Base-by-base conservation (phyloP, 2,888 invertebrate species). In the Athalia rosae region DNA sequence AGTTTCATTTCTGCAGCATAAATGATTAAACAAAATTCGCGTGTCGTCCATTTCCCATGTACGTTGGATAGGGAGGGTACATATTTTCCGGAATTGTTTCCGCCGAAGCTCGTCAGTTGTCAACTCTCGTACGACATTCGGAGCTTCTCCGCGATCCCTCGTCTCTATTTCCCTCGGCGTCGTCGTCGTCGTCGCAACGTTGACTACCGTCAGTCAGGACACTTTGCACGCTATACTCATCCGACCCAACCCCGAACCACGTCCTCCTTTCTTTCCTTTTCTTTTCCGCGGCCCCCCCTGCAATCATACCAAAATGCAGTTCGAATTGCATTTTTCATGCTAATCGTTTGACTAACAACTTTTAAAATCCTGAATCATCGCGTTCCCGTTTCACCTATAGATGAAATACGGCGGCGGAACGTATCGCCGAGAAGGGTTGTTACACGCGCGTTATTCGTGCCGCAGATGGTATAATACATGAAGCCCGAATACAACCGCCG, bases 271-370 rank as follows among this genome's bases (percentile, higher is more conserved):
- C 28, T 28, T 28, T 28, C 28, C 28, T 28, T 28, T 28, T 28
- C 62, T 64, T 15, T 66, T 48, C 66, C 48, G 66, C 15, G 13
- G 15, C 66, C 48, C 41, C 41, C 50, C 11, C 61, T 4, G 61
- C 67, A 67, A 67, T 67, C 50, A 69, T 45, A 71, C 45, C 9
- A n/a, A 56, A 71, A 58, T 71, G 71, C 71, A 71, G 15, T 71
- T 71, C 41, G 45, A 71, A 71, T 71, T 71, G 58, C 8, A 71
- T 71, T 71, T 71, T 58, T 15, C 9, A 56, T n/a, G 45, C 41
- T 71, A 58, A 43, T 45, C 58, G 58, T 56, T 71, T 45, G 56
- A 56, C 71, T n/a, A 58, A 56, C 43, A 71, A 56, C 6, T 58
- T 71, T 71, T 9, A 45, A 45, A 58, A 58, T 71, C 9, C 71